Evolutionary conservation across 1,140 invertebrate genomes (phyloP).

Genomic region (Spodoptera litura): DNA sequence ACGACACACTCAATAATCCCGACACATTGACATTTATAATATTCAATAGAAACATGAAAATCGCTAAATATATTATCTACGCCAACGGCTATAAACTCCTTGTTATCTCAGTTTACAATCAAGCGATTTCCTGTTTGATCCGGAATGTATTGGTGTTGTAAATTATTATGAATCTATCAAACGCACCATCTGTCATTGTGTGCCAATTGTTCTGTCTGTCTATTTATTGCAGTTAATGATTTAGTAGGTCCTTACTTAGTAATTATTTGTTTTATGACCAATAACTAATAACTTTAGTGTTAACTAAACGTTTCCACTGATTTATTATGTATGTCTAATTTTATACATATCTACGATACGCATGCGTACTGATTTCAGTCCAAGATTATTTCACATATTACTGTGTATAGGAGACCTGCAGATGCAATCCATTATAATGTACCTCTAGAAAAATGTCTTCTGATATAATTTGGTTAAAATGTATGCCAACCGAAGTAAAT

Average conservation of each 20-base stretch:
- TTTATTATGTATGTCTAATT: too few relatives aligned
- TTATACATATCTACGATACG: too few relatives aligned
- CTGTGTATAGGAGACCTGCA: too few relatives aligned
- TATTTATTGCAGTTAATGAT: background rate
- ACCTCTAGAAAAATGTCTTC: too few relatives aligned
- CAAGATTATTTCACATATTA: too few relatives aligned
- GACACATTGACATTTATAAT: conserved; percentile 22
- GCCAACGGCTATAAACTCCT: conserved; percentile 4
- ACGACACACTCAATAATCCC: background rate
- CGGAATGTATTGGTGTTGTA: conserved; percentile 13
- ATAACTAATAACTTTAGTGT: too few relatives aligned
- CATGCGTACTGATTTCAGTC: too few relatives aligned
- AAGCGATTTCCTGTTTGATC: conserved; percentile 19
- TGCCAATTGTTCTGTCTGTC: background rate
- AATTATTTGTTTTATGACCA: too few relatives aligned
- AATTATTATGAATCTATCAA: conserved; percentile 29
- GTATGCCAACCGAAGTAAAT: too few relatives aligned
- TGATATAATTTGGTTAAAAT: too few relatives aligned
- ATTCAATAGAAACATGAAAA: conserved; percentile 28
- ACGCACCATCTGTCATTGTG: background rate
- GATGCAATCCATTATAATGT: too few relatives aligned
- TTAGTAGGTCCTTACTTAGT: background rate
- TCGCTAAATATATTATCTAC: conserved; percentile 14
- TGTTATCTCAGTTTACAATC: conserved; percentile 27
- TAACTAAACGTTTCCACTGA: too few relatives aligned